Evolutionary conservation across 1,140 invertebrate genomes (phyloP), one percentile per base, ranked within the genome.

Genomic region (Sycobia sp.): DNA sequence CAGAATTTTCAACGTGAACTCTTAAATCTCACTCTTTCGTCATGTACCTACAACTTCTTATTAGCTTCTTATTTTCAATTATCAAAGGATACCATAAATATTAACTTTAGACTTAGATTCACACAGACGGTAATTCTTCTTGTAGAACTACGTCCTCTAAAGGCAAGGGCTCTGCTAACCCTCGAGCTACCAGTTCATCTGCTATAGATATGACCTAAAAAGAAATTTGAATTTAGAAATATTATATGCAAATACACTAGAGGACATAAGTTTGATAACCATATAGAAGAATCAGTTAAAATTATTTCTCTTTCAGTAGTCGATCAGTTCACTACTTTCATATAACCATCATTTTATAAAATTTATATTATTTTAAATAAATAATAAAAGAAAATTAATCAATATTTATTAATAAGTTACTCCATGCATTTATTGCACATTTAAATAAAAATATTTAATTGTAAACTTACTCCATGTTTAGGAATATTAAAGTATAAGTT

Each of bases 121-220:
- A 68, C 62, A 67, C 34, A n/a, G 36, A 51, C 38, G 67, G 49
- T 60, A 66, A 55, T n/a, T 23, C 38, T 55, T 71, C 67, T 32
- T 73, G 70, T 18, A 70, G 59, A 22, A 67, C 23, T 58, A 70
- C 64, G 46, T 73, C 68, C 29, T 79, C 76, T 38, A 76, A 68
- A 25, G 68, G 32, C 25, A 72, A 41, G 4, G 57, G 58, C 25
- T 79, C 73, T 5, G 79, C 79, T 5, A 66, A 70, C 20, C 73
- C 73, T 56, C 77, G 73, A 0, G 68, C 65, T 69, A 80, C 27
- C 63, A 81, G 71, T 74, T 81, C 79, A 4, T 81, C 73, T n/a
- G 77, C 75, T 22, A 81, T 49, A 5, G 79, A 81, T 72, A 81
- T 75, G 9, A 78, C 67, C 79, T 81, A 58, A 57, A 62, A 34